phyloP scores from a whole-genome alignment of 2,113 vertebrate species.

The Sander lucioperca region DNA sequence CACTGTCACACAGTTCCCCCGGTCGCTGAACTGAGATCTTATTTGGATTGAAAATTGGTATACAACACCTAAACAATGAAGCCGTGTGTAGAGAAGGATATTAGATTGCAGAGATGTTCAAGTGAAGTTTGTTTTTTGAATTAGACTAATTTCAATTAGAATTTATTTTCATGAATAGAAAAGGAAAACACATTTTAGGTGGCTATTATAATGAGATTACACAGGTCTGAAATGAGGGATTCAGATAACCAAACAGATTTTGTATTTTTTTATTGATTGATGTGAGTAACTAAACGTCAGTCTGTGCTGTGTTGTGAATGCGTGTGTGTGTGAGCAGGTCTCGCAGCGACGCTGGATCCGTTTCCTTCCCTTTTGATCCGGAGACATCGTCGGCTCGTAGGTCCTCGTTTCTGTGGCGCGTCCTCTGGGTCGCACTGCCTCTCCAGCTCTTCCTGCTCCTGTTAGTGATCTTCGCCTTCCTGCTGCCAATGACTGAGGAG shows the following conservation, averaged over 20 bases:
- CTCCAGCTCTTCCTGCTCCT: constrained; percentile 92
- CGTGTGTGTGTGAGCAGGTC: constrained; percentile 85
- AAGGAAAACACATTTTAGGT: background rate
- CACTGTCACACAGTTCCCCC: constrained; percentile 37
- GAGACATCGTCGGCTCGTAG: background rate
- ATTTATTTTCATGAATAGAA: constrained; percentile 17
- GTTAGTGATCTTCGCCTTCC: constrained; percentile 89
- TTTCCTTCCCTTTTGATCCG: constrained; percentile 95
- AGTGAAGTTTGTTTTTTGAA: constrained; percentile 8
- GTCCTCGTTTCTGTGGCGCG: constrained; percentile 86
- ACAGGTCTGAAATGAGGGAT: background rate
- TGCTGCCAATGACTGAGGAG: constrained; percentile 91
- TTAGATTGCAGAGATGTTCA: constrained; percentile 19
- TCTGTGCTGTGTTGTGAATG: constrained; percentile 52
- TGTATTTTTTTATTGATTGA: background rate
- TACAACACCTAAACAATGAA: background rate
- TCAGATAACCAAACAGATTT: constrained; percentile 12
- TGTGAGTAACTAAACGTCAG: constrained; percentile 26
- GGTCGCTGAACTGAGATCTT: constrained; percentile 52
- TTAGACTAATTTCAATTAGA: constrained; percentile 27
- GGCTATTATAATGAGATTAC: background rate
- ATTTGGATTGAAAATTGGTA: constrained; percentile 68
- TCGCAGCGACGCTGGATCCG: constrained; percentile 93
- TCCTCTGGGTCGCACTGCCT: constrained; percentile 92
- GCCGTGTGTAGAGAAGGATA: background rate